Percentiles rank a stretch among this genome's conserved stretches.
Conservation (phyloP, 2,113 vertebrate genomes). For the Cairina moschata region DNA sequence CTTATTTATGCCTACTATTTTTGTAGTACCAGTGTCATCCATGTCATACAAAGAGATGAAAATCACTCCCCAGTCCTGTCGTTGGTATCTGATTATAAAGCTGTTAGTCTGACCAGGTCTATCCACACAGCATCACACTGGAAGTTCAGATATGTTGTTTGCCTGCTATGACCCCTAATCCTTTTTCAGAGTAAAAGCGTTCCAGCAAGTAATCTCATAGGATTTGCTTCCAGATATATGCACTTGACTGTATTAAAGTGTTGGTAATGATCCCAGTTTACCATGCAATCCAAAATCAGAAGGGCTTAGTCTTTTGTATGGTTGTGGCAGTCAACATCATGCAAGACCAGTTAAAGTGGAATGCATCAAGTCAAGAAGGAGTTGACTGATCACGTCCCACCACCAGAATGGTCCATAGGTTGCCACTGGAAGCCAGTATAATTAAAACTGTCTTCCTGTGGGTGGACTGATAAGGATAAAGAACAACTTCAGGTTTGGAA, state of each 20-base stretch:
- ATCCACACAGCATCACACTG: background rate
- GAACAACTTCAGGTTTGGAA: background rate
- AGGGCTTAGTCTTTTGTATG: background rate
- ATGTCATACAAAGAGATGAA: background rate
- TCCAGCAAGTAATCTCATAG: constrained; percentile 28
- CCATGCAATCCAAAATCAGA: constrained; percentile 23
- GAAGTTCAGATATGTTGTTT: constrained; percentile 2
- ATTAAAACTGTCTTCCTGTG: background rate
- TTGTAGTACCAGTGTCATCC: background rate
- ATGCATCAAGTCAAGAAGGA: background rate
- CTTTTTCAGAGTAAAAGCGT: constrained; percentile 44
- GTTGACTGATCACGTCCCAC: background rate
- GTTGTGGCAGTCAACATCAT: background rate
- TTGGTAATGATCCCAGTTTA: background rate
- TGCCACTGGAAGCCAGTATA: background rate
- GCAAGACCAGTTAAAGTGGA: background rate
- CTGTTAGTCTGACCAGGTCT: background rate
- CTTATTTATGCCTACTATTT: too few relatives aligned
- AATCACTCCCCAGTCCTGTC: background rate
- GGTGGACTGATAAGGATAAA: background rate
- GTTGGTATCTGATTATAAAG: background rate
- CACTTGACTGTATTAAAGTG: background rate
- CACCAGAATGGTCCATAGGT: background rate
- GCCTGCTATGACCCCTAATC: constrained; percentile 14
- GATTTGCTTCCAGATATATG: constrained; percentile 28